Conservation (phyloP, 2,113 vertebrate species). For the Heteronetta atricapilla region DNA sequence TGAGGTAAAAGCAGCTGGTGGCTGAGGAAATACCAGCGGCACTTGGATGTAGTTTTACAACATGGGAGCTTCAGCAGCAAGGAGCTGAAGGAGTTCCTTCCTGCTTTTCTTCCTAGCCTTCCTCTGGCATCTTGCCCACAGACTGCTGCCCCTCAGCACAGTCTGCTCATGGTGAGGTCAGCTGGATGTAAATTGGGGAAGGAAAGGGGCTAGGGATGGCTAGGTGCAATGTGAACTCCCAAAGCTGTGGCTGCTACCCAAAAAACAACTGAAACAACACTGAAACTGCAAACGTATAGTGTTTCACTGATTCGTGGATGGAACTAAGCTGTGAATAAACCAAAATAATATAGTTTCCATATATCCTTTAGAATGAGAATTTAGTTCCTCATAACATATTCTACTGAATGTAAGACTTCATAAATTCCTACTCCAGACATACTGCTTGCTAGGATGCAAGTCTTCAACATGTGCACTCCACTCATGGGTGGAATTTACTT, state of each 20-base stretch:
- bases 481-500: neutral
- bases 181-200: neutral
- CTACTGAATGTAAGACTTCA: neutral
- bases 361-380: neutral
- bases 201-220: neutral
- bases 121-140: neutral
- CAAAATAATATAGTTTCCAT: neutral
- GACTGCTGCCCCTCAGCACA: neutral
- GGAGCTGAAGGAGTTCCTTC: neutral
- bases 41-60: neutral
- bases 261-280: neutral
- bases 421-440: neutral
- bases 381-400: neutral
- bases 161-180: rapidly evolving
- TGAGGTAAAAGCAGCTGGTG: slow-evolving; percentile 61
- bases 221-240: neutral
- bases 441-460: neutral
- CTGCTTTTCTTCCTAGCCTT: neutral
- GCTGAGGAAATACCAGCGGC: slow-evolving; percentile 38
- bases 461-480: neutral
- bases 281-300: neutral
- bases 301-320: neutral
- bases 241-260: neutral
- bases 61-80: neutral
- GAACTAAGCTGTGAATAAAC: neutral